A percentile compares a stretch with the other conserved stretches of the same genome.
Evolutionary conservation across 2,113 vertebrate genomes (phyloP).

Genomic region (Paramisgurnus dabryanus): DNA sequence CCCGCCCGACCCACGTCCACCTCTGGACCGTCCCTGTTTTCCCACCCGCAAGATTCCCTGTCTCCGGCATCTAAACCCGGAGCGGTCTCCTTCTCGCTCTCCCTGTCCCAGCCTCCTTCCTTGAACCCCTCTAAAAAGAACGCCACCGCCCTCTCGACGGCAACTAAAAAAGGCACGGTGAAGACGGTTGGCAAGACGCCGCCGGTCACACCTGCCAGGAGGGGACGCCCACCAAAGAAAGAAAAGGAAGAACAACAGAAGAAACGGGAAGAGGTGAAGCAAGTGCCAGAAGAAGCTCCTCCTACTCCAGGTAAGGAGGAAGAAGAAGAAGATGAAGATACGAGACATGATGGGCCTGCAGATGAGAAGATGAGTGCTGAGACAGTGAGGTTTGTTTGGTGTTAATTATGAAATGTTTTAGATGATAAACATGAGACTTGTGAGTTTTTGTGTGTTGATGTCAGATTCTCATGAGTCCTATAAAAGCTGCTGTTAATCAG

Average conservation of each 20-base stretch:
- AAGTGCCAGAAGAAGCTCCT: slow-evolving; percentile 66
- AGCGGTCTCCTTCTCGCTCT: slow-evolving; percentile 71
- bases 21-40: slow-evolving; percentile 66
- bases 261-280: slow-evolving; percentile 59
- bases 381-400: slow-evolving; percentile 59
- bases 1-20: slow-evolving; percentile 63
- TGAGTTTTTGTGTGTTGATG: no score
- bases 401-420: no score
- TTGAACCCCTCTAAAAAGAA: slow-evolving; percentile 55
- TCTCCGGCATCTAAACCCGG: slow-evolving; percentile 56
- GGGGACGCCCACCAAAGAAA: slow-evolving; percentile 71
- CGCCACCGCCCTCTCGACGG: slow-evolving; percentile 20
- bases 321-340: slow-evolving; percentile 54
- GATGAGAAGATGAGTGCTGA: slow-evolving; percentile 71
- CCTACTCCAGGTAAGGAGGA: slow-evolving; percentile 70
- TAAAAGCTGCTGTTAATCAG: no score
- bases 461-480: no score
- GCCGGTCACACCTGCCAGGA: slow-evolving; percentile 56
- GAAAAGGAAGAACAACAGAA: slow-evolving; percentile 64
- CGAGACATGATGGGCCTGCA: slow-evolving; percentile 35
- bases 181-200: slow-evolving; percentile 25
- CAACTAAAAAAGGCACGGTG: slow-evolving; percentile 47
- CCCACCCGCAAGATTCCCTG: slow-evolving; percentile 65
- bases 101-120: slow-evolving; percentile 62
- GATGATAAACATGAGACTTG: no score